These are phyloP conservation scores for Poecilia latipinna DNA, from an alignment of 2,113 vertebrate genomes.

Conservation along the genomic window DNA sequence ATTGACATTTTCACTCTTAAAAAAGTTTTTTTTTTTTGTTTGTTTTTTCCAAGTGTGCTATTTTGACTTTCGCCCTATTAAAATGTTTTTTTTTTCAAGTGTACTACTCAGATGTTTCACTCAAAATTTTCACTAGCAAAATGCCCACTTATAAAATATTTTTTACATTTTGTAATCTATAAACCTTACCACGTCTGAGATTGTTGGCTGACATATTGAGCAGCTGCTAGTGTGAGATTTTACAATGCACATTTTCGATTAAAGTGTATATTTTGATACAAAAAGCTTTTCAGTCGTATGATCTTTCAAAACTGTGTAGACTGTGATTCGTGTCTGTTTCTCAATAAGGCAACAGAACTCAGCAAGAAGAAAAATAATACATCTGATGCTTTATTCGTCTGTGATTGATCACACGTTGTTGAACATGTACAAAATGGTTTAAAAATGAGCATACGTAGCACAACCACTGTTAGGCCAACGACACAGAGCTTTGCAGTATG, in stretches of 20 bases:
- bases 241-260: conserved; percentile 50
- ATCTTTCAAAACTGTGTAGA: not conserved
- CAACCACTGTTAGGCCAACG: conserved; percentile 81
- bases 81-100: no score
- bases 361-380: conserved; percentile 83
- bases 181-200: not conserved
- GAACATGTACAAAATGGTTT: conserved; percentile 86
- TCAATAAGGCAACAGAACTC: conserved; percentile 79
- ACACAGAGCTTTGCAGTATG: conserved; percentile 77
- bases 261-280: conserved; percentile 67
- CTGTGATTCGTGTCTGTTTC: not conserved
- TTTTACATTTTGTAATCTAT: conserved; percentile 27
- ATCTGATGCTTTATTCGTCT: conserved; percentile 85
- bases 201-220: conserved; percentile 16
- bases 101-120: not conserved
- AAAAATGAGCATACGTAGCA: conserved; percentile 81
- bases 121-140: not conserved
- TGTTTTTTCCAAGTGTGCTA: no score
- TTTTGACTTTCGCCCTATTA: no score
- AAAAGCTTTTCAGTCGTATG: not conserved
- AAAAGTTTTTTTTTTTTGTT: not conserved
- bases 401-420: conserved; percentile 80
- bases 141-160: not conserved
- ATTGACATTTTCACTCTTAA: conserved; percentile 1
- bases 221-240: conserved; percentile 20